phyloP scores from a whole-genome alignment of 1,140 invertebrate species.

The Drosophila sucinea region DNA sequence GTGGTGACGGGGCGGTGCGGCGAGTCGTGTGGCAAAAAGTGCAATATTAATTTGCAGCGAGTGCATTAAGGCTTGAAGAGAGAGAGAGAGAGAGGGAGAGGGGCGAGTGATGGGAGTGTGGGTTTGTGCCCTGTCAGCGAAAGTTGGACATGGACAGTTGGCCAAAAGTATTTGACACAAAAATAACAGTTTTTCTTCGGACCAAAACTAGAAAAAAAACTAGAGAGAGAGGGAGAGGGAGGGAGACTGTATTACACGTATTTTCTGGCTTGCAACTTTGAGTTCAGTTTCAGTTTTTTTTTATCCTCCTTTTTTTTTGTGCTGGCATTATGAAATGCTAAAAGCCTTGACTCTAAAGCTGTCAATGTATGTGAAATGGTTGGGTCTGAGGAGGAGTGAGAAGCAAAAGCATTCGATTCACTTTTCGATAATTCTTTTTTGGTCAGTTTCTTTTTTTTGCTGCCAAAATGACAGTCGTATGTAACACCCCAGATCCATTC shows the following conservation, averaged over 20 bases:
- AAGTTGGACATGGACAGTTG: slow-evolving; percentile 79
- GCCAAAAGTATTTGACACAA: slow-evolving; percentile 79
- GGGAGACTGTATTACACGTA: slow-evolving; percentile 54
- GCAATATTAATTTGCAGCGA: slow-evolving; percentile 81
- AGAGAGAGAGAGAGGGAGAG: slow-evolving; percentile 5
- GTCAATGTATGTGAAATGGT: slow-evolving; percentile 34
- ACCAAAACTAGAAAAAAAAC: slow-evolving; percentile 35
- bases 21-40: slow-evolving; percentile 43
- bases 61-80: slow-evolving; percentile 63
- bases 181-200: slow-evolving; percentile 72
- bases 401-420: slow-evolving; percentile 64
- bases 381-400: not conserved
- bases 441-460: slow-evolving; percentile 24
- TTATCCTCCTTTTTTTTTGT: slow-evolving; percentile 24
- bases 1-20: not conserved
- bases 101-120: slow-evolving; percentile 1
- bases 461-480: slow-evolving; percentile 44
- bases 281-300: slow-evolving; percentile 44
- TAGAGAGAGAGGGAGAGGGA: not conserved
- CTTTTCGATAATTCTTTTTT: slow-evolving; percentile 76
- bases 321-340: slow-evolving; percentile 58
- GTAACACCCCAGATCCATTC: slow-evolving; percentile 43
- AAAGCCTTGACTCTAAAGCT: slow-evolving; percentile 61
- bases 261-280: slow-evolving; percentile 40
- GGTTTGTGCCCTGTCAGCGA: slow-evolving; percentile 73